Conservation (phyloP, 2,888 invertebrate species). For the Imbricaverruca yamaguchii region DNA sequence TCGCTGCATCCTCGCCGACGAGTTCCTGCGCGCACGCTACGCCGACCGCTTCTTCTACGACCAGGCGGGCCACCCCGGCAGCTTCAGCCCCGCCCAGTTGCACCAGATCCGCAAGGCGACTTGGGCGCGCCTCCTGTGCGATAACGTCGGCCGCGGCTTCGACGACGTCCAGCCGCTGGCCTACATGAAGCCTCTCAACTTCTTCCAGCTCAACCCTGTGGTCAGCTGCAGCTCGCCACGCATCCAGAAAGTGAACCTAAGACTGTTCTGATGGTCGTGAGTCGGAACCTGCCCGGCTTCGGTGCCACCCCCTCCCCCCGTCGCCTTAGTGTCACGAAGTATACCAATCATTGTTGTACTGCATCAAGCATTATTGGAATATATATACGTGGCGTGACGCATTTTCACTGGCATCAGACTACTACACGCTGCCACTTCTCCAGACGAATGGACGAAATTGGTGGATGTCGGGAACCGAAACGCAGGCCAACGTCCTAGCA, state of each 20-base stretch:
- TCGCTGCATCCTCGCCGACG: background rate
- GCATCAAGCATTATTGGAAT: too few species aligned
- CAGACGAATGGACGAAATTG: too few species aligned
- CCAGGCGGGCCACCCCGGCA: background rate
- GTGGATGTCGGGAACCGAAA: too few species aligned
- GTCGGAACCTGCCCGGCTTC: too few species aligned
- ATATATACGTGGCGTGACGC: too few species aligned
- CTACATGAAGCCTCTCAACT: conserved; percentile 43
- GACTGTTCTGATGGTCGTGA: conserved; percentile 48
- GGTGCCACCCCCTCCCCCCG: too few species aligned
- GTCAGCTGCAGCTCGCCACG: conserved; percentile 17
- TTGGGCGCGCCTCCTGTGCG: conserved; percentile 62
- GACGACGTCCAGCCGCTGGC: conserved; percentile 69
- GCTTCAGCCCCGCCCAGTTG: conserved; percentile 53
- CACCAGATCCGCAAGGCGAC: conserved; percentile 62
- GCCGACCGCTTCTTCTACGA: conserved; percentile 21
- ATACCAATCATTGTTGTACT: too few species aligned
- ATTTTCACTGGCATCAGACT: too few species aligned
- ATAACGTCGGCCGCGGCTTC: conserved; percentile 51
- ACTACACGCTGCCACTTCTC: too few species aligned
- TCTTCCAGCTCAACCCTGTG: background rate
- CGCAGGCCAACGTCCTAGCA: too few species aligned
- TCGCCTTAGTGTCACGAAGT: too few species aligned
- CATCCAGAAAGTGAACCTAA: conserved; percentile 36
- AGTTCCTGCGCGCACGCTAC: conserved; percentile 18